phyloP scores from a whole-genome alignment of 2,888 invertebrate genomes.

The Punctoribates punctum region DNA sequence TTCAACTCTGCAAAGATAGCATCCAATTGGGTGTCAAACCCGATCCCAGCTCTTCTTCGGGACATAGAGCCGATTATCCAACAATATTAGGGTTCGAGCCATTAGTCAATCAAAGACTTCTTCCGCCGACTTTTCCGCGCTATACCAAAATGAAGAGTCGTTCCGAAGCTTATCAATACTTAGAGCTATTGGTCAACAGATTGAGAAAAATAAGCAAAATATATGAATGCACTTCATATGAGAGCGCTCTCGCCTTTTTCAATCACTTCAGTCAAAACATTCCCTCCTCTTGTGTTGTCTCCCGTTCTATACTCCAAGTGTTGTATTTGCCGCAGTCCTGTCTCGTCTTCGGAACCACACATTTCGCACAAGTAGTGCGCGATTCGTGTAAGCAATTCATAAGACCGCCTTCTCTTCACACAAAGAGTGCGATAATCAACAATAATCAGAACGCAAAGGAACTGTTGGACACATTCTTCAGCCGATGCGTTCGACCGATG shows the following conservation, averaged over 20 bases:
- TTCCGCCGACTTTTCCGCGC: conserved; percentile 97
- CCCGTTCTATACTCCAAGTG: conserved; percentile 51
- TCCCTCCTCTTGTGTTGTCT: conserved; percentile 48
- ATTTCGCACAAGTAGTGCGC: conserved; percentile 72
- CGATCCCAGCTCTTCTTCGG: conserved; percentile 49
- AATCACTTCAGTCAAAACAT: conserved; percentile 80
- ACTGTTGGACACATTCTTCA: conserved; percentile 81
- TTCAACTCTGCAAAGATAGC: conserved; percentile 73
- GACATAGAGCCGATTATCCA: conserved; percentile 50
- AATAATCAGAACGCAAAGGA: conserved; percentile 69
- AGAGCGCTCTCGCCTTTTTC: conserved; percentile 83
- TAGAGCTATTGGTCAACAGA: conserved; percentile 75
- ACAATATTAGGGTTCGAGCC: conserved; percentile 81
- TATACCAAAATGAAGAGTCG: conserved; percentile 83
- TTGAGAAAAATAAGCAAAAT: conserved; percentile 77
- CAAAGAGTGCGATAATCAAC: conserved; percentile 41
- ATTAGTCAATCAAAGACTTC: conserved; percentile 84
- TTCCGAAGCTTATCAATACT: conserved; percentile 71
- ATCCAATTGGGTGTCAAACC: conserved; percentile 70
- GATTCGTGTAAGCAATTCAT: conserved; percentile 77
- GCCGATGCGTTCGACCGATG: conserved; percentile 80
- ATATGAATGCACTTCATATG: conserved; percentile 71
- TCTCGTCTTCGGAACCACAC: conserved; percentile 60
- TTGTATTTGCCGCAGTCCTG: conserved; percentile 53
- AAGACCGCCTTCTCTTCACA: conserved; percentile 66